Evolutionary conservation across 37 sponge, comb jelly and placozoan species (phyloP).

Genomic region (Diacarnus erythraeanus): DNA sequence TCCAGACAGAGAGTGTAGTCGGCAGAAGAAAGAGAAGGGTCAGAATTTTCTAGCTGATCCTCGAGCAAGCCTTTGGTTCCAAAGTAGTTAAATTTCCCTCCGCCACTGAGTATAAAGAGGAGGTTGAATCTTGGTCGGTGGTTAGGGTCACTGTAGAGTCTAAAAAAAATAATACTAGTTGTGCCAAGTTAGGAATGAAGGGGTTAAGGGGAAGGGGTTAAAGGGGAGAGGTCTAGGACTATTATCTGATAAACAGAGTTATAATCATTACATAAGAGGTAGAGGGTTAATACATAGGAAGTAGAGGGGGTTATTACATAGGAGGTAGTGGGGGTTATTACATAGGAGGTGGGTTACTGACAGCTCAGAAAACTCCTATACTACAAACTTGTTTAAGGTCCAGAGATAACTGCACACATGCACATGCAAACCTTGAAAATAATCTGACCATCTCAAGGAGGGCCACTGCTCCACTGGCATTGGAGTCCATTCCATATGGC

Average conservation of each 20-base stretch:
- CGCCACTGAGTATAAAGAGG: constrained; percentile 82
- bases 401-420: neutral
- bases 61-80: constrained; percentile 83
- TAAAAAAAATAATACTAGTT: neutral
- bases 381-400: no score
- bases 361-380: no score
- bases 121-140: constrained; percentile 70
- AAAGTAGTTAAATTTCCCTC: constrained; percentile 87
- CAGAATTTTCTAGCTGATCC: constrained; percentile 53
- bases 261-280: no score
- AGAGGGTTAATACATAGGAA: no score
- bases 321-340: no score
- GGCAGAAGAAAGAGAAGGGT: constrained; percentile 28
- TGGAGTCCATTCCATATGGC: constrained; percentile 74
- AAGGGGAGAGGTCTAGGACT: neutral
- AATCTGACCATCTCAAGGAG: constrained; percentile 84
- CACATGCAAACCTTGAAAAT: constrained; percentile 72
- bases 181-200: neutral
- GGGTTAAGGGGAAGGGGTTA: neutral
- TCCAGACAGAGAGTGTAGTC: constrained; percentile 93
- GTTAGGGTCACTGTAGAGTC: constrained; percentile 57
- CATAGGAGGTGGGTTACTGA: no score
- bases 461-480: constrained; percentile 89
- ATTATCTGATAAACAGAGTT: neutral
- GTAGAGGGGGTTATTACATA: no score